phyloP scores from a whole-genome alignment of 2,888 invertebrate genomes.

The Phortica okadai region DNA sequence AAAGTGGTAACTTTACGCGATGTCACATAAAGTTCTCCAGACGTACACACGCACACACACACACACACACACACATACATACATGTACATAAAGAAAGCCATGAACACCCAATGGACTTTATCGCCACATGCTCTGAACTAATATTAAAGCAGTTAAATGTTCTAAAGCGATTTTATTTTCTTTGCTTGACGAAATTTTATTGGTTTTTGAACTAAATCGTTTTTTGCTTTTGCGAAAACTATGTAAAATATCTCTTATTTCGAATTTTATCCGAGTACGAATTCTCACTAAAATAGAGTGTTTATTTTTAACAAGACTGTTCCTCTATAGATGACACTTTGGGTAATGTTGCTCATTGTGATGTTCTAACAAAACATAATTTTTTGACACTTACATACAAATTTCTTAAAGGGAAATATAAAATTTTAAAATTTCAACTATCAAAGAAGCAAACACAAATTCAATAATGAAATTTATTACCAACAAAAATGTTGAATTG shows the following conservation, averaged over 20 bases:
- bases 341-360: too few species aligned
- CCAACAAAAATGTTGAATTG: background rate
- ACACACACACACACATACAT: background rate
- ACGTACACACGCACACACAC: slow-evolving; percentile 1
- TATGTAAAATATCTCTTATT: too few species aligned
- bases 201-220: background rate
- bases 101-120: background rate
- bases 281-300: too few species aligned
- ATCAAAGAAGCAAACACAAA: background rate
- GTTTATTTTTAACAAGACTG: too few species aligned
- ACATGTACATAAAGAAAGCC: background rate
- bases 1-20: slow-evolving; percentile 72
- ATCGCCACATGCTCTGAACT: background rate
- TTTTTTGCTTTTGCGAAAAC: too few species aligned
- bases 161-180: background rate
- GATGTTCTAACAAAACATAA: too few species aligned
- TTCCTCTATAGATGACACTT: too few species aligned
- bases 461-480: background rate
- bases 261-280: background rate
- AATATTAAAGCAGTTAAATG: slow-evolving; percentile 2
- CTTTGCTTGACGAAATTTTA: background rate
- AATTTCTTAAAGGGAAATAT: background rate
- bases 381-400: too few species aligned
- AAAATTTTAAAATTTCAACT: background rate
- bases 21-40: slow-evolving; percentile 65